phyloP scores from a whole-genome alignment of 2,797 vertebrate species.

The Bryconaethiops microstoma region DNA sequence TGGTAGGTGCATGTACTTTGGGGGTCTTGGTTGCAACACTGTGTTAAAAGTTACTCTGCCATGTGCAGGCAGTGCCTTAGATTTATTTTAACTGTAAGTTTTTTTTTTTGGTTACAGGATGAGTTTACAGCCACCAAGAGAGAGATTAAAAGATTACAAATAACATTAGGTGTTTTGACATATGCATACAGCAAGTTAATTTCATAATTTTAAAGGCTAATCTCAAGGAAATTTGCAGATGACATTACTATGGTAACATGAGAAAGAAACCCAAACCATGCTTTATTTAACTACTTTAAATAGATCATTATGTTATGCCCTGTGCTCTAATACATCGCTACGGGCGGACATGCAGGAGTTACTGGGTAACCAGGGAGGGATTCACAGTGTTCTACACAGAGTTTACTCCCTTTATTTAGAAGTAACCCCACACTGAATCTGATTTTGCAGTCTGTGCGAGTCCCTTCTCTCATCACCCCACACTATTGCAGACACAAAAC shows the following conservation, averaged over 20 bases:
- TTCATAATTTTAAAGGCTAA: no score
- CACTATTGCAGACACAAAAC: background rate
- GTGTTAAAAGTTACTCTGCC: background rate
- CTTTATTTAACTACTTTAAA: background rate
- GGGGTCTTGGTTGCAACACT: background rate
- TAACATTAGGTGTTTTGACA: no score
- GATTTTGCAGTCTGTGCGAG: background rate
- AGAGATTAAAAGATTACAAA: background rate
- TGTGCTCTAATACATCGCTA: background rate
- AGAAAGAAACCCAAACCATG: background rate
- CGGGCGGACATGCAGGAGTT: background rate
- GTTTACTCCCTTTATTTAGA: conserved; percentile 1
- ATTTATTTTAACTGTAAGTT: background rate
- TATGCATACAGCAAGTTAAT: no score
- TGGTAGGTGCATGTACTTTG: no score
- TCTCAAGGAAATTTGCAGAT: background rate
- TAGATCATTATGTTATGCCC: background rate
- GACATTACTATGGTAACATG: background rate
- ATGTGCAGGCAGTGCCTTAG: no score
- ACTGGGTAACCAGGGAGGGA: background rate
- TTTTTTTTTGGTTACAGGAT: background rate
- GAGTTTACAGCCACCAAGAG: background rate
- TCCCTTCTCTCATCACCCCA: conserved; percentile 12
- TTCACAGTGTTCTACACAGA: background rate
- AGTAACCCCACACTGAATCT: conserved; percentile 13